Evolutionary conservation across 1,140 invertebrate species (phyloP), one percentile per base, ranked within the genome.

Genomic region (Amyelois transitella): DNA sequence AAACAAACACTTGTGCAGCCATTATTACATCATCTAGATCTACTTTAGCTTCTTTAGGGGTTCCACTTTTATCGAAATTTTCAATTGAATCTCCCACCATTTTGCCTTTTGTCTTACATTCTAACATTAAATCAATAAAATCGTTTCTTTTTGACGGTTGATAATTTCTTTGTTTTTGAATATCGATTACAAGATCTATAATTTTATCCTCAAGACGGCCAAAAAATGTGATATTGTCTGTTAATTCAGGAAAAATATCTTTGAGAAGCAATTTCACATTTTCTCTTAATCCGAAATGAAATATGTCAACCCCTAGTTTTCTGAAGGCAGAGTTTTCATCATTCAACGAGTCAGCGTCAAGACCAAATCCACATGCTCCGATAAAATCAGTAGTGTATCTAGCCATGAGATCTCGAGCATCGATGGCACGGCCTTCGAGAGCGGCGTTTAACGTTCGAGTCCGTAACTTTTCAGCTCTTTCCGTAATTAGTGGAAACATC

Each of bases 401-500:
- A 12, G 45, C 45, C 45, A 48, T 48, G 12, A 48, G 20, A 8
- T 48, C 45, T 0, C 45, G 45, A 6, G 45, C 45, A 21, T 48
- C 45, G 5, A 48, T 19, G 20, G 45, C 20, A 21, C 45, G 18
- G 0, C 45, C 45, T 21, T 48, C 20, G 19, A 22, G 10, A 21
- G 45, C 20, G 0, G 45, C 45, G 6, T 48, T 48, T 1, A 48
- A 12, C 4, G 45, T 21, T 48, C 45, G 45, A n/a, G 45, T 21
- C n/a, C 32, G 53, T 24, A 91, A 50, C 12, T 65, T 51, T n/a
- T 85, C 73, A 2, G 79, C 78, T 48, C 81, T 75, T 28, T 89
- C 77, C 10, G 83, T 66, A 2, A 91, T 60, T 0, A 88, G 77
- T 1, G 58, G 55, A 6, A 91, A 90, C 88, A 92, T 91, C 0